Evolutionary conservation across 2,113 vertebrate species (phyloP).

Genomic region (Chiloscyllium plagiosum): DNA sequence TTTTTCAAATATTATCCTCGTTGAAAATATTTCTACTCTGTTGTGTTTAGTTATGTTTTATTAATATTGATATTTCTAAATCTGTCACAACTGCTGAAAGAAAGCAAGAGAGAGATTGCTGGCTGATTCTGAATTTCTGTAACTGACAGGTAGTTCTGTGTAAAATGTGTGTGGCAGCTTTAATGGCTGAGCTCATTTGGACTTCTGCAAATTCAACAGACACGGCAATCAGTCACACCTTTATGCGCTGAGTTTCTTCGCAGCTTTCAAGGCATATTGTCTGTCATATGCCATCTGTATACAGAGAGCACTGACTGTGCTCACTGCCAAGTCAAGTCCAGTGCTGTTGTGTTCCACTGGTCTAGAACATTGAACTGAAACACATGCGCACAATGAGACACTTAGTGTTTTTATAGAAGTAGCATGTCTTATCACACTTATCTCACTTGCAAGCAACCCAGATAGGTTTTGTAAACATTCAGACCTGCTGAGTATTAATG

Average conservation of each 20-base stretch:
- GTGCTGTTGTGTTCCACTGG: conserved; percentile 2
- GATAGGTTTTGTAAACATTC: neutral
- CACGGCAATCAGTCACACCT: conserved; percentile 19
- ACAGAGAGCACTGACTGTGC: neutral
- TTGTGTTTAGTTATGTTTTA: neutral
- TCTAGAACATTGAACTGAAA: neutral
- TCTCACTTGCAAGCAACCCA: neutral
- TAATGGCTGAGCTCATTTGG: neutral
- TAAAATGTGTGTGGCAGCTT: neutral
- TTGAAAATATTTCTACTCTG: neutral
- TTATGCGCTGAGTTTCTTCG: neutral
- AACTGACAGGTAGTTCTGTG: neutral
- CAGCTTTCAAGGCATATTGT: neutral
- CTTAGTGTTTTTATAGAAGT: neutral
- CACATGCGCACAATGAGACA: neutral
- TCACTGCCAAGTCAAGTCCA: neutral
- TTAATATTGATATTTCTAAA: neutral
- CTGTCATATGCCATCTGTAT: conserved; percentile 10
- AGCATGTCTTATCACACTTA: neutral
- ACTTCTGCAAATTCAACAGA: conserved; percentile 6
- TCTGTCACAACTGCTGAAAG: neutral
- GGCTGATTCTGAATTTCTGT: neutral
- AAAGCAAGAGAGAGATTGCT: neutral
- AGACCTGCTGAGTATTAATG: conserved; percentile 5
- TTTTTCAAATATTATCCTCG: neutral